Percentiles rank a stretch among this genome's conserved stretches.
These are phyloP conservation scores for Dryoscopus gambensis DNA, from an alignment of 2,113 vertebrate genomes.

Conservation along the genomic window DNA sequence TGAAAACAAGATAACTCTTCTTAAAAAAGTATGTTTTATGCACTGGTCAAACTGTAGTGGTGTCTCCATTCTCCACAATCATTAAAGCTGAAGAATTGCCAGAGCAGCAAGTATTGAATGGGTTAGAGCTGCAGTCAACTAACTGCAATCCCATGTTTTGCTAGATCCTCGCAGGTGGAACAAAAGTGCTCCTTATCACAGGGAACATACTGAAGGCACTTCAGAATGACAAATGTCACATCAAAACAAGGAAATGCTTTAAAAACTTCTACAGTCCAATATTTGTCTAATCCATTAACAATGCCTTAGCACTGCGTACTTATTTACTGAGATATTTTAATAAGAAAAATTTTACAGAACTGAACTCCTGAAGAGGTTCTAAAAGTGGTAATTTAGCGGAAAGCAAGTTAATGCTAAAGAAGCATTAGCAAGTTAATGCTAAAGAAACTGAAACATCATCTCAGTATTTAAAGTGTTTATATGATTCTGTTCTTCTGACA, in stretches of 20 bases:
- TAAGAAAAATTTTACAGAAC: background rate
- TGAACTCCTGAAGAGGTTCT: background rate
- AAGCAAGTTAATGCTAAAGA: background rate
- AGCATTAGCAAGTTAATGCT: background rate
- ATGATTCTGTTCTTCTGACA: background rate
- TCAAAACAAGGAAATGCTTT: background rate
- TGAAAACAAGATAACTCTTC: background rate
- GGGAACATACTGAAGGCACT: background rate
- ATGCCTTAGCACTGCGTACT: background rate
- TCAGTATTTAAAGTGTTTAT: background rate
- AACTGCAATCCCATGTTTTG: background rate
- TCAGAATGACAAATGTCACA: background rate
- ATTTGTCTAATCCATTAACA: background rate
- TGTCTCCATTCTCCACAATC: background rate
- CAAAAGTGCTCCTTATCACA: background rate
- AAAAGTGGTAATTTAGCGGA: background rate
- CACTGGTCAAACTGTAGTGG: background rate
- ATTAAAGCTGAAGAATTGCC: background rate
- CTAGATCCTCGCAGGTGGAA: background rate
- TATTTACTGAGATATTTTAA: background rate
- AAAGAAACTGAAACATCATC: background rate
- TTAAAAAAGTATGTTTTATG: background rate
- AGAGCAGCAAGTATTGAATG: background rate
- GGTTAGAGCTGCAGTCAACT: background rate
- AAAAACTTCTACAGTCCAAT: background rate